phyloP scores from a whole-genome alignment of 1,140 invertebrate genomes.

The Drosophila triauraria region DNA sequence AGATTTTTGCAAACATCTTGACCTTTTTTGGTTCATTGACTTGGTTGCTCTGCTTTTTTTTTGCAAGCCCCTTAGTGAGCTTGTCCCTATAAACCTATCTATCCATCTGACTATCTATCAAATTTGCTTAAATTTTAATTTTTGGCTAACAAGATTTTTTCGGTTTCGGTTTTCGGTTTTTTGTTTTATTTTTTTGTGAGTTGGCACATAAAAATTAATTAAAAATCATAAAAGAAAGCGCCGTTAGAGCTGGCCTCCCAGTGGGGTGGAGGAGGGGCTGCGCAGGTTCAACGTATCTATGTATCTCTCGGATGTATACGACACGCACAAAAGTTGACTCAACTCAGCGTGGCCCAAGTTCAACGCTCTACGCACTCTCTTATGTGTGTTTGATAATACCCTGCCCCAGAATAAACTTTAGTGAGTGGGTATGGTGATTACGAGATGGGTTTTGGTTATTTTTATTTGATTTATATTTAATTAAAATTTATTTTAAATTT shows the following conservation, averaged over 20 bases:
- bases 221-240: conserved; percentile 70
- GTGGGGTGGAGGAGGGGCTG: conserved; percentile 2
- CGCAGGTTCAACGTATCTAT: conserved; percentile 71
- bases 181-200: conserved; percentile 7
- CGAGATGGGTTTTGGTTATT: neutral
- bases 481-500: neutral
- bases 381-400: conserved; percentile 30
- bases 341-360: conserved; percentile 61
- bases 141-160: conserved; percentile 66
- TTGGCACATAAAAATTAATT: conserved; percentile 70
- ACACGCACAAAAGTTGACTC: conserved; percentile 74
- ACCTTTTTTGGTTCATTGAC: conserved; percentile 79
- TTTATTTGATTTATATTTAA: neutral
- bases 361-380: conserved; percentile 67
- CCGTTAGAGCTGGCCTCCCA: conserved; percentile 56
- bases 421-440: neutral
- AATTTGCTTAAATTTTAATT: conserved; percentile 64
- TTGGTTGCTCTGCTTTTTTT: conserved; percentile 20
- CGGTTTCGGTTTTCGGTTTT: conserved; percentile 1
- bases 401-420: conserved; percentile 3
- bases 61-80: conserved; percentile 13
- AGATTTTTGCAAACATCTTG: conserved; percentile 65
- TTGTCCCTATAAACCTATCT: conserved; percentile 45
- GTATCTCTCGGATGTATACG: conserved; percentile 62
- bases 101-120: conserved; percentile 66